Base-by-base conservation (phyloP, 1,140 invertebrate species). In the Protaetia brevitarsis region DNA sequence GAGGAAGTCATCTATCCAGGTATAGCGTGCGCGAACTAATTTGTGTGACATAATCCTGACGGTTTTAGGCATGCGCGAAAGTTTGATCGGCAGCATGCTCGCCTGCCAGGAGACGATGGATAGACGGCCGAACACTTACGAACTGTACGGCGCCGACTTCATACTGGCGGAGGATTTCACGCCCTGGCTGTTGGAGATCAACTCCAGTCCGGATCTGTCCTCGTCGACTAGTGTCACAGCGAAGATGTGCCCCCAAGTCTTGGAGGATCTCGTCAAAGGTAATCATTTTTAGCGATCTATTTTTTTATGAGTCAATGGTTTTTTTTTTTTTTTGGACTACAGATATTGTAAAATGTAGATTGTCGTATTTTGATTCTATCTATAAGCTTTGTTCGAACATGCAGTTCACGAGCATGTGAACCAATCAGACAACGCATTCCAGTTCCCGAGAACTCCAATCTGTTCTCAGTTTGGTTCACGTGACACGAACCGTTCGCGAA, bases 231-330 rank as follows among this genome's bases (percentile, higher is more conserved):
- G 88, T 66, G 92, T 97, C 0, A 97, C 95, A 0, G 88, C 92
- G 0, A 80, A 89, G 63, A 82, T 98, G 71, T 96, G 94, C 77
- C 85, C 89, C 11, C 89, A 91, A 76, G 93, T 92, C 56, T 84
- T 97, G 58, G 93, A 96, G 77, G 95, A 98, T 81, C 88, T 93
- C 0, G 86, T 96, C 41, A 96, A 96, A 90, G 94, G 94, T 96
- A 80, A 73, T 34, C 13, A 34, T 2, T 2, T 34, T 34, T 11
- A 34, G 31, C 1, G 4, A 34, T 34, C 13, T 34, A 34, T 34
- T 1, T 10, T 28, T 58, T 45, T 65, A 31, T 30, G n/a, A 7
- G 16, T 8, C 59, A 65, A 3, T 7, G 13, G 2, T 26, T 36
- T 8, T 10, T 36, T 36, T 13, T 13, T 36, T 10, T 36, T 36